phyloP scores from a whole-genome alignment of 2,797 vertebrate species.

The Siniperca obscura region DNA sequence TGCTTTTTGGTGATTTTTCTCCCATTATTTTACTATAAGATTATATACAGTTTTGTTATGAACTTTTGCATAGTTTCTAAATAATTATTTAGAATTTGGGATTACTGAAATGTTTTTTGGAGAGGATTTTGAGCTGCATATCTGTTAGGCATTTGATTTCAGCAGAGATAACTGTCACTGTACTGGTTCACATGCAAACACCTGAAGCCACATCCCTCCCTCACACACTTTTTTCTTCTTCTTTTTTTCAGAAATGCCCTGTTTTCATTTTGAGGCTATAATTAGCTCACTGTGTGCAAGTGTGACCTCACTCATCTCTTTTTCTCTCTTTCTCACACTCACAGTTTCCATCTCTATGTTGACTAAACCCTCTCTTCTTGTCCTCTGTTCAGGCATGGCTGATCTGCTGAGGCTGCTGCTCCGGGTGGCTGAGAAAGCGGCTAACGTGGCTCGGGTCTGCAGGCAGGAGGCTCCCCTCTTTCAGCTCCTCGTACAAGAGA shows the following conservation, averaged over 20 bases:
- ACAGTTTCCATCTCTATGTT: slow-evolving; percentile 39
- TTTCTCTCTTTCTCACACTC: slow-evolving; percentile 5
- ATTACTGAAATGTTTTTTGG: background rate
- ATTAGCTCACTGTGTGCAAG: slow-evolving; percentile 61
- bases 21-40: background rate
- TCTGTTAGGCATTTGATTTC: background rate
- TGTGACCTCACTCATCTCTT: slow-evolving; percentile 38
- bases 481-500: slow-evolving; percentile 88
- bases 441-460: slow-evolving; percentile 87
- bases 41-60: background rate
- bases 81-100: background rate
- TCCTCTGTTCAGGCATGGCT: slow-evolving; percentile 79
- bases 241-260: slow-evolving; percentile 62
- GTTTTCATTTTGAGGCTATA: slow-evolving; percentile 77
- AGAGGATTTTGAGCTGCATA: background rate
- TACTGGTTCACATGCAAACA: slow-evolving; percentile 25
- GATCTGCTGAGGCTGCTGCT: slow-evolving; percentile 84
- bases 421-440: slow-evolving; percentile 86
- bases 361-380: background rate
- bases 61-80: background rate
- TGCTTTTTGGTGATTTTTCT: background rate
- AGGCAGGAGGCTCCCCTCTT: slow-evolving; percentile 86
- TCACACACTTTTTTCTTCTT: slow-evolving; percentile 7
- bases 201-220: slow-evolving; percentile 48
- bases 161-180: background rate